Evolutionary conservation across 1,140 invertebrate genomes (phyloP), one percentile per base, ranked within the genome.

Genomic region (Acyrthosiphon pisum): DNA sequence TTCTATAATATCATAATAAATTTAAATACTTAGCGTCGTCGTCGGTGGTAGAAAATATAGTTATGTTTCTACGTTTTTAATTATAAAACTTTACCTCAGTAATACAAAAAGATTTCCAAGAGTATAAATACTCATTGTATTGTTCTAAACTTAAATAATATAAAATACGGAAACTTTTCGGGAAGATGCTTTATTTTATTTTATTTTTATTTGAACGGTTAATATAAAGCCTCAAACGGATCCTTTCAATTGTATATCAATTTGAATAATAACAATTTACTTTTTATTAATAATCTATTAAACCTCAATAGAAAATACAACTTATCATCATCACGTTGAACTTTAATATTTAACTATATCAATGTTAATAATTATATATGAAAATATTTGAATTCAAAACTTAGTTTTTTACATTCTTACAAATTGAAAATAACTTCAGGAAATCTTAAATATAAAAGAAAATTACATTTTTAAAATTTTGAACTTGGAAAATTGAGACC

Each of bases 1-100:
- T 76, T 76, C 60, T 76, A n/a, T 76, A 76, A n/a, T n/a, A 76
- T n/a, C n/a, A 76, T 76, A n/a, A 76, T 76, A n/a, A 76, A 76
- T 76, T 30, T 76, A 76, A 76, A 76, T 76, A 76, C 60, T 76
- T n/a, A n/a, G n/a, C 4, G n/a, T n/a, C 60, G n/a, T n/a, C 60
- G 11, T n/a, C 60, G 6, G n/a, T n/a, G n/a, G 30, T 18, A n/a
- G 14, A 76, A n/a, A 76, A 76, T 76, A 35, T 35, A n/a, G 30
- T 76, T 76, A 76, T 76, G 60, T n/a, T 68, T 53, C 30, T 35
- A 76, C 60, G n/a, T 76, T 76, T 76, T 76, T 76, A 76, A 76
- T 76, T 76, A 76, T 76, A 76, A 68, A 76, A 76, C 60, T 76
- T 76, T 76, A 76, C 14, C 0, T 18, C 60, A 6, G 48, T 76